These are phyloP conservation scores for Troides helena DNA, from an alignment of 2,888 invertebrate genomes.

Conservation along the genomic window DNA sequence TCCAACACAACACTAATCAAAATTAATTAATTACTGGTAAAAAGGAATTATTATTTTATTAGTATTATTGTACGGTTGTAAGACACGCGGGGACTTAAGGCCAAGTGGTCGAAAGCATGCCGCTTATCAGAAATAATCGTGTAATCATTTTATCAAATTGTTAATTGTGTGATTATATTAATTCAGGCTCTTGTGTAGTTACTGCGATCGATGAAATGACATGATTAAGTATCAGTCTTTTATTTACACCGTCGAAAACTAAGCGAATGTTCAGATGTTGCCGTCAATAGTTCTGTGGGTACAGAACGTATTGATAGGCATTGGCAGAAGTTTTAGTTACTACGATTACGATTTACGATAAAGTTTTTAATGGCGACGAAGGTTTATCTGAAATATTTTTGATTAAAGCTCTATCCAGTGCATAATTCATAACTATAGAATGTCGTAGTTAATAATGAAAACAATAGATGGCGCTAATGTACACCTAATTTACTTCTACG, in stretches of 20 bases:
- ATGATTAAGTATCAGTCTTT: conserved; percentile 22
- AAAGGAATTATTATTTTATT: conserved; percentile 22
- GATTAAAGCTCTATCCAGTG: not conserved
- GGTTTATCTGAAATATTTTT: not conserved
- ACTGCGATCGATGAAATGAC: conserved; percentile 11
- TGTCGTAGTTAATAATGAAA: not conserved
- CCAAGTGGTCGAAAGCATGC: conserved; percentile 56
- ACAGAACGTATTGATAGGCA: too few relatives aligned
- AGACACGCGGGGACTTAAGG: conserved; percentile 51
- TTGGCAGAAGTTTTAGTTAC: too few relatives aligned
- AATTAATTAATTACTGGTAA: conserved; percentile 7
- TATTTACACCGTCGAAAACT: conserved; percentile 1
- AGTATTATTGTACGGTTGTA: conserved; percentile 30
- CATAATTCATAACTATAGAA: not conserved
- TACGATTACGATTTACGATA: too few relatives aligned
- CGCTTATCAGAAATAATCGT: conserved; percentile 57
- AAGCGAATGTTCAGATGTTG: conserved; percentile 13
- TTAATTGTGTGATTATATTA: conserved; percentile 61
- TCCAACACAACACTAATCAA: conserved; percentile 26
- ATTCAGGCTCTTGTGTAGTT: conserved; percentile 33
- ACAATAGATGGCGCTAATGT: not conserved
- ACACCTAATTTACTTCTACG: not conserved
- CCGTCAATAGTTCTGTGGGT: not conserved
- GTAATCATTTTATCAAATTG: conserved; percentile 65
- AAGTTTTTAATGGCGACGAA: too few relatives aligned